Conservation (phyloP, 64 coral and sea anemone species). For the Pocillopora damicornis region DNA sequence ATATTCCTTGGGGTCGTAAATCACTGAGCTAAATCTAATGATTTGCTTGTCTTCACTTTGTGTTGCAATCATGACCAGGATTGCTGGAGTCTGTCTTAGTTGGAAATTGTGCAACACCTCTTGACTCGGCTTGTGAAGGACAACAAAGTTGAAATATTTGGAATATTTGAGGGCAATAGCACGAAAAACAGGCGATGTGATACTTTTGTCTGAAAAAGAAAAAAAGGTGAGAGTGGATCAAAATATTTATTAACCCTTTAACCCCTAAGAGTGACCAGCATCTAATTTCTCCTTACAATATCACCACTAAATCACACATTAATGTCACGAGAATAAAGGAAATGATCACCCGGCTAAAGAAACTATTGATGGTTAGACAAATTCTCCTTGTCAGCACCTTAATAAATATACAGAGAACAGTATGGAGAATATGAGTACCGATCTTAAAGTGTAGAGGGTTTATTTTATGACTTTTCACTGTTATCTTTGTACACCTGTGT, state of each 20-base stretch:
- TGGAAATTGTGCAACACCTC: conserved; percentile 57
- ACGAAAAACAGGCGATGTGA: conserved; percentile 62
- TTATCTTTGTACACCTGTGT: no score
- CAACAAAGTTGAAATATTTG: conserved; percentile 86
- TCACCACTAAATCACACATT: no score
- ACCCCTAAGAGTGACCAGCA: no score
- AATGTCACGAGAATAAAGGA: no score
- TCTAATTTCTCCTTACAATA: no score
- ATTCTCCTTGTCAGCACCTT: no score
- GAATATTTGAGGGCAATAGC: conserved; percentile 77
- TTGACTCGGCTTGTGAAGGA: conserved; percentile 45
- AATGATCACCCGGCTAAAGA: no score
- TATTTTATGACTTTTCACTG: no score
- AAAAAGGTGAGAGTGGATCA: not conserved
- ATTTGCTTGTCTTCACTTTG: conserved; percentile 43
- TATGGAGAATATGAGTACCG: no score
- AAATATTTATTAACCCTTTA: not conserved
- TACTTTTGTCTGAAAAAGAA: conserved; percentile 58
- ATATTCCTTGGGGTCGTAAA: conserved; percentile 65
- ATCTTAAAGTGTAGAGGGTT: no score
- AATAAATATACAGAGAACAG: no score
- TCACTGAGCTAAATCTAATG: conserved; percentile 59
- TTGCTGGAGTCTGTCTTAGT: conserved; percentile 34
- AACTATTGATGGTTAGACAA: no score
- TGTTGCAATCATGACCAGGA: conserved; percentile 71